Conservation (phyloP, 37 sponge, comb jelly and placozoan genomes). For the Amphimedon queenslandica region DNA sequence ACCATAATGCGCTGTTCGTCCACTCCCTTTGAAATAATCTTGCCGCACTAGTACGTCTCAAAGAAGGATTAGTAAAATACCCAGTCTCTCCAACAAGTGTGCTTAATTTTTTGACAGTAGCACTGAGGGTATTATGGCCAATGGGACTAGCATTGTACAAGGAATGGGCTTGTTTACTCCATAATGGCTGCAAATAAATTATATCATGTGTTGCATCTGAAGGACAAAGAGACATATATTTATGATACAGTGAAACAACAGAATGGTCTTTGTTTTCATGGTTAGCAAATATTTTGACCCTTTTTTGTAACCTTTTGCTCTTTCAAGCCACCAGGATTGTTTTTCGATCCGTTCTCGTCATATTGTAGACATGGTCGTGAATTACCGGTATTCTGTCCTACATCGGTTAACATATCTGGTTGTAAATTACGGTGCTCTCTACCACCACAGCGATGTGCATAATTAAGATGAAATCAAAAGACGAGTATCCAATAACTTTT, state of each 20-base stretch:
- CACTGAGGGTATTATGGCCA: too few species aligned
- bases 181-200: too few species aligned
- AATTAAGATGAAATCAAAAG: neutral
- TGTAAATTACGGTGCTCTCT: too few species aligned
- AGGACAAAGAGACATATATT: too few species aligned
- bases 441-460: too few species aligned
- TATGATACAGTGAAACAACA: constrained; percentile 18
- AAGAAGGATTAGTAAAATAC: too few species aligned
- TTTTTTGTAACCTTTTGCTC: neutral
- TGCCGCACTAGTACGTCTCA: too few species aligned
- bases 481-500: constrained; percentile 5
- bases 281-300: constrained; percentile 5
- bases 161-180: too few species aligned
- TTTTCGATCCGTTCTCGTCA: neutral
- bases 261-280: neutral
- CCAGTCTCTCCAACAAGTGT: too few species aligned
- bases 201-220: too few species aligned
- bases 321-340: neutral
- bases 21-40: constrained; percentile 11
- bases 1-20: constrained; percentile 44
- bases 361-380: neutral
- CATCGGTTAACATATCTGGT: neutral
- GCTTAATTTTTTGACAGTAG: too few species aligned
- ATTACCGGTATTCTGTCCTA: neutral
- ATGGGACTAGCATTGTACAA: too few species aligned